Percentiles rank a stretch among this genome's conserved stretches.
Evolutionary conservation across 1,140 invertebrate genomes (phyloP).

Genomic region (Pseudomyrmex gracilis): DNA sequence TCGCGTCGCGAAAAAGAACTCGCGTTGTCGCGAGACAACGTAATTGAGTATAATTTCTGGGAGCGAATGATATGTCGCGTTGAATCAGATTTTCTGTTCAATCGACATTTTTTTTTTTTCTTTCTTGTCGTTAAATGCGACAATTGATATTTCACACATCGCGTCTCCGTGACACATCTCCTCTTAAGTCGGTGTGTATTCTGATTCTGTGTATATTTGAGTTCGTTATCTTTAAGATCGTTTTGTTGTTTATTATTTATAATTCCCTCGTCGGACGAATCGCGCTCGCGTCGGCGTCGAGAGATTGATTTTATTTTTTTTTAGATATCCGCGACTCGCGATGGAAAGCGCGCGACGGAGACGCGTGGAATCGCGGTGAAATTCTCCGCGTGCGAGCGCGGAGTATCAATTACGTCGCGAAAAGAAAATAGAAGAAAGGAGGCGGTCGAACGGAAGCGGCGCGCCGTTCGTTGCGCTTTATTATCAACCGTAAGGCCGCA

Average conservation of each 20-base stretch:
- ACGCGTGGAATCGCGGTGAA: constrained; percentile 28
- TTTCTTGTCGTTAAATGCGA: too few relatives aligned
- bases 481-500: neutral
- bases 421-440: constrained; percentile 16
- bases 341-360: constrained; percentile 63
- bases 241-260: too few relatives aligned
- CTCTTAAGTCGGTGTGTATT: too few relatives aligned
- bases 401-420: constrained; percentile 62
- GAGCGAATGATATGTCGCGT: neutral
- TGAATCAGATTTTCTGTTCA: neutral
- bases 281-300: constrained; percentile 70
- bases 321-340: constrained; percentile 39
- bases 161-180: too few relatives aligned
- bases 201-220: too few relatives aligned
- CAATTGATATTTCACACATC: too few relatives aligned
- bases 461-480: constrained; percentile 45
- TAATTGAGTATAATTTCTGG: too few relatives aligned
- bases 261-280: constrained; percentile 25
- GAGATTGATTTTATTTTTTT: constrained; percentile 68
- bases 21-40: neutral
- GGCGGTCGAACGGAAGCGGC: constrained; percentile 1
- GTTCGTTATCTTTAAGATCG: too few relatives aligned
- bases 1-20: neutral
- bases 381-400: constrained; percentile 44
- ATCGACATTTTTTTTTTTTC: too few relatives aligned